Percentiles rank a stretch among this genome's conserved stretches.
These are phyloP conservation scores for Otocyon megalotis DNA, from an alignment of 2,113 vertebrate species.

Conservation along the genomic window DNA sequence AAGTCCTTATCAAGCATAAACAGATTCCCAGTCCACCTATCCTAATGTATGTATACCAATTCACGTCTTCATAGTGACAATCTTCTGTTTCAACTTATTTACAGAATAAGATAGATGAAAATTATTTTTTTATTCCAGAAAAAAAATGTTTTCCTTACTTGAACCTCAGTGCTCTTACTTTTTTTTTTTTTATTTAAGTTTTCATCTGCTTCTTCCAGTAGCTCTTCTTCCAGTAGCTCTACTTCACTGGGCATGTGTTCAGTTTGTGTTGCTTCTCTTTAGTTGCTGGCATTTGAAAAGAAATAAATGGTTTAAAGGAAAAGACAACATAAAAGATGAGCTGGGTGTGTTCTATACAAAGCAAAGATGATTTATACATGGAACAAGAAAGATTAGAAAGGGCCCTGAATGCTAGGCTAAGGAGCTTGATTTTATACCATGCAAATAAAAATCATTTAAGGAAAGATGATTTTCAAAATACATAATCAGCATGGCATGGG, in stretches of 20 bases:
- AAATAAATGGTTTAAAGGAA: not conserved
- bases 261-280: not conserved
- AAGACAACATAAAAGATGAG: not conserved
- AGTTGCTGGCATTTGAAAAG: not conserved
- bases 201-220: not conserved
- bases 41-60: not conserved
- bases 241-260: not conserved
- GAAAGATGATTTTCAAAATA: slow-evolving; percentile 29
- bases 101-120: not conserved
- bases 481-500: not conserved
- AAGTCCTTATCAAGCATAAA: slow-evolving; percentile 25
- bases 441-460: slow-evolving; percentile 5
- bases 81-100: not conserved
- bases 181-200: slow-evolving; percentile 18
- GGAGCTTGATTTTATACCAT: slow-evolving; percentile 29
- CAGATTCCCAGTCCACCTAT: not conserved
- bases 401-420: not conserved
- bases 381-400: not conserved
- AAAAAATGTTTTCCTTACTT: not conserved
- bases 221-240: not conserved
- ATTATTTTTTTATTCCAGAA: not conserved
- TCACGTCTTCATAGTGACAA: not conserved
- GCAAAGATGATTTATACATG: not conserved
- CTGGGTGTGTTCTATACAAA: not conserved
- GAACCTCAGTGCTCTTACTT: not conserved